Evolutionary conservation across 2,113 vertebrate species (phyloP).

Genomic region (Odontophorus gujanensis): DNA sequence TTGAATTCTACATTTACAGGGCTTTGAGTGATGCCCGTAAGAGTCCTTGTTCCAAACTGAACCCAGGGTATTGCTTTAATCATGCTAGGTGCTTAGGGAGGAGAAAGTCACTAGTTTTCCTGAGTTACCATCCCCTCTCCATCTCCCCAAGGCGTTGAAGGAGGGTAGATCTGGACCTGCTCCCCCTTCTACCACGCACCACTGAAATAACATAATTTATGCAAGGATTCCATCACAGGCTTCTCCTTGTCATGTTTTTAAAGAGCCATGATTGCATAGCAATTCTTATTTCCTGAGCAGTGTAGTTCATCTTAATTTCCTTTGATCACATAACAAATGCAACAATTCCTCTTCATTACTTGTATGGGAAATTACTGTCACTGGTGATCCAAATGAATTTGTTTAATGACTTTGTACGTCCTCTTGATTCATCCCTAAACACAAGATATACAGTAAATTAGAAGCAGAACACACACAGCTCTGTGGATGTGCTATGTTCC

Average conservation of each 20-base stretch:
- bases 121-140: not conserved
- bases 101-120: not conserved
- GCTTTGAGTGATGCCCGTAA: not conserved
- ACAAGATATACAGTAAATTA: not conserved
- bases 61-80: not conserved
- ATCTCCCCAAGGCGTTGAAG: not conserved
- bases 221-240: conserved; percentile 37
- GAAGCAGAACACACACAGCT: not conserved
- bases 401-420: conserved; percentile 10
- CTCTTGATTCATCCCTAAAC: not conserved
- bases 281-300: conserved; percentile 40
- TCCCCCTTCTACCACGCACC: not conserved
- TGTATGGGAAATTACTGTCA: conserved; percentile 23
- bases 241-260: conserved; percentile 53
- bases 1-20: not conserved
- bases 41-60: not conserved
- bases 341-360: conserved; percentile 6
- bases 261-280: conserved; percentile 49
- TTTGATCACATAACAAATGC: conserved; percentile 30
- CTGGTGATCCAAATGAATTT: conserved; percentile 23
- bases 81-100: accelerated
- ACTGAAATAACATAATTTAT: conserved; percentile 34
- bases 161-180: not conserved
- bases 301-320: conserved; percentile 54
- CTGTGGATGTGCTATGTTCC: not conserved